phyloP scores from a whole-genome alignment of 30 jellyfish, hydroid and myxozoan genomes.

The Phacellophora camtschatica region DNA sequence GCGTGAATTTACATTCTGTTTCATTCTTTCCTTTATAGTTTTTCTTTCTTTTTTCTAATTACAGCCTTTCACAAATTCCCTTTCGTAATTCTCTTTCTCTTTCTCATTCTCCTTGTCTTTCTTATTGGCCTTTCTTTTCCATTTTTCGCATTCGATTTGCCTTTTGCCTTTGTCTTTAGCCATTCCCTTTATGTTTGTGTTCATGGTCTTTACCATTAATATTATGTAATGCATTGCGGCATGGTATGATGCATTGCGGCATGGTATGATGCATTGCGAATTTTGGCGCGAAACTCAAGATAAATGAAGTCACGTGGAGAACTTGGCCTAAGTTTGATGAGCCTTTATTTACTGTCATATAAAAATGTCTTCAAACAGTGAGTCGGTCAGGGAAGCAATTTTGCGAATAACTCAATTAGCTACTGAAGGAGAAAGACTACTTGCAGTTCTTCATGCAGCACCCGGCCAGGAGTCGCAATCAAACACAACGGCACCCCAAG shows the following conservation, averaged over 20 bases:
- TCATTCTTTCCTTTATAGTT: not conserved
- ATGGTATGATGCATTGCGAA: not conserved
- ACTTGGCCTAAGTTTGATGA: not conserved
- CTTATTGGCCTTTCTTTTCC: not conserved
- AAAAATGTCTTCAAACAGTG: not conserved
- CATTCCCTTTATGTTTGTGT: not conserved
- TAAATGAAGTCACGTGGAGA: not conserved
- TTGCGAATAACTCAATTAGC: not conserved
- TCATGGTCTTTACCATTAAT: not conserved
- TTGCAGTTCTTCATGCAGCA: not conserved
- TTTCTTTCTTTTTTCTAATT: not conserved
- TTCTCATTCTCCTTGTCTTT: not conserved
- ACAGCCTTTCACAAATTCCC: not conserved
- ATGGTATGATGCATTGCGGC: constrained; percentile 2
- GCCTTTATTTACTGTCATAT: not conserved
- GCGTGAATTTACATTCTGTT: too few relatives aligned
- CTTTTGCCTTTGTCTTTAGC: not conserved
- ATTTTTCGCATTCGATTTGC: not conserved
- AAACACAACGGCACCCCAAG: not conserved
- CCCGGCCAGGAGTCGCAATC: constrained; percentile 2
- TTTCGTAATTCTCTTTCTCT: not conserved
- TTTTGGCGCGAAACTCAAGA: constrained; percentile 1
- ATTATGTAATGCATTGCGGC: not conserved
- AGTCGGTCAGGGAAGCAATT: not conserved
- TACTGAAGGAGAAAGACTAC: not conserved